Evolutionary conservation across 2,888 invertebrate genomes (phyloP).

Genomic region (Harpagoxenus sublaevis): DNA sequence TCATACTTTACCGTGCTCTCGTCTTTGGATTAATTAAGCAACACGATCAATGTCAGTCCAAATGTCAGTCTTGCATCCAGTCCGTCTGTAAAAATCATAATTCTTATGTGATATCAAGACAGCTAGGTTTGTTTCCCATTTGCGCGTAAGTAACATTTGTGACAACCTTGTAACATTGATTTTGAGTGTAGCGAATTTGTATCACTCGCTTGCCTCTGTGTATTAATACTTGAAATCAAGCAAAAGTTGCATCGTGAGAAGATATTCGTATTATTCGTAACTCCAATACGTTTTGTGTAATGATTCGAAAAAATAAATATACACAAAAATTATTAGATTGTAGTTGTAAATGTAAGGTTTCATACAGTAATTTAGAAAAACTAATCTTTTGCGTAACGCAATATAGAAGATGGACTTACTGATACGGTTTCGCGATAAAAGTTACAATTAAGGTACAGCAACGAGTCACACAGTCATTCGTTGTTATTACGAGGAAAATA

Average conservation of each 20-base stretch:
- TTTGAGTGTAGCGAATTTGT: neutral
- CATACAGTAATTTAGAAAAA: neutral
- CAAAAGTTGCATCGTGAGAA: neutral
- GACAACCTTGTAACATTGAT: neutral
- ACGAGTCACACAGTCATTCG: too few relatives aligned
- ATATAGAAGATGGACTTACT: neutral
- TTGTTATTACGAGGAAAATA: too few relatives aligned
- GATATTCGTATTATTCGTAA: neutral
- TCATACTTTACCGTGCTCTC: constrained; percentile 63
- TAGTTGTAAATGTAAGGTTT: neutral
- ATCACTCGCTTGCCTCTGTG: neutral
- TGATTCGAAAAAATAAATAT: neutral
- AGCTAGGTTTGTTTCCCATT: neutral
- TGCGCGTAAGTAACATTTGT: neutral
- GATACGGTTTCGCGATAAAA: neutral
- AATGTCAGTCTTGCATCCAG: neutral
- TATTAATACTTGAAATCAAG: neutral
- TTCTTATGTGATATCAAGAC: neutral
- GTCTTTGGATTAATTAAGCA: constrained; percentile 51
- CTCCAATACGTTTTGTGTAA: neutral
- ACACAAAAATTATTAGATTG: neutral
- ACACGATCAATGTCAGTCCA: neutral
- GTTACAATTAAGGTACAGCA: too few relatives aligned
- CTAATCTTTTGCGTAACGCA: neutral
- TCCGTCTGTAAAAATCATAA: neutral